Conservation (phyloP, 1,140 invertebrate species). For the Cryptotermes secundus region DNA sequence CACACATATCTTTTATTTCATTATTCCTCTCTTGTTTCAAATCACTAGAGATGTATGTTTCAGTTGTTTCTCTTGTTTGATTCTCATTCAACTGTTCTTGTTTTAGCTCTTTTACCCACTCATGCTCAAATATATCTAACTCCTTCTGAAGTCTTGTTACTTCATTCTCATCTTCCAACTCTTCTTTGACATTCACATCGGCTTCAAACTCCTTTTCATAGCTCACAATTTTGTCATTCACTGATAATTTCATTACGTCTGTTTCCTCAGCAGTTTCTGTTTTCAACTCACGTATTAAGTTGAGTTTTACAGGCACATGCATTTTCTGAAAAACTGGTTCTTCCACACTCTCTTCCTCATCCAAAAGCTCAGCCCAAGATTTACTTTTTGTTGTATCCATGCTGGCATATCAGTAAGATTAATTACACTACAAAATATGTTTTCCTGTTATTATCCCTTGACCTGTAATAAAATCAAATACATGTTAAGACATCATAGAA, state of each 20-base stretch:
- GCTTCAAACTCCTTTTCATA: not conserved
- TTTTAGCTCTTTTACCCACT: not conserved
- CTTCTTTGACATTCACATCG: not conserved
- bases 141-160: not conserved
- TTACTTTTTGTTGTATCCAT: not conserved
- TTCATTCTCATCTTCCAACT: not conserved
- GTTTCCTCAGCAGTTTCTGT: too few species aligned
- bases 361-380: not conserved
- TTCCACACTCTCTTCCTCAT: not conserved
- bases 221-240: not conserved
- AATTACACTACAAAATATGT: not conserved
- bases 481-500: too few species aligned
- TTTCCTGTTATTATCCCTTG: not conserved
- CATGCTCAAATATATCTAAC: not conserved
- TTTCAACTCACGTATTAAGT: not conserved
- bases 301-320: too few species aligned
- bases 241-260: not conserved
- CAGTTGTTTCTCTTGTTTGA: not conserved
- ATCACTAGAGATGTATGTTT: not conserved
- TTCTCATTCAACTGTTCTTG: not conserved
- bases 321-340: not conserved
- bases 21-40: not conserved
- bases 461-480: not conserved
- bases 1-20: not conserved
- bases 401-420: not conserved